These are phyloP conservation scores for Epizoanthus ramosus DNA, from an alignment of 92 coral and sea anemone genomes.

Conservation along the genomic window DNA sequence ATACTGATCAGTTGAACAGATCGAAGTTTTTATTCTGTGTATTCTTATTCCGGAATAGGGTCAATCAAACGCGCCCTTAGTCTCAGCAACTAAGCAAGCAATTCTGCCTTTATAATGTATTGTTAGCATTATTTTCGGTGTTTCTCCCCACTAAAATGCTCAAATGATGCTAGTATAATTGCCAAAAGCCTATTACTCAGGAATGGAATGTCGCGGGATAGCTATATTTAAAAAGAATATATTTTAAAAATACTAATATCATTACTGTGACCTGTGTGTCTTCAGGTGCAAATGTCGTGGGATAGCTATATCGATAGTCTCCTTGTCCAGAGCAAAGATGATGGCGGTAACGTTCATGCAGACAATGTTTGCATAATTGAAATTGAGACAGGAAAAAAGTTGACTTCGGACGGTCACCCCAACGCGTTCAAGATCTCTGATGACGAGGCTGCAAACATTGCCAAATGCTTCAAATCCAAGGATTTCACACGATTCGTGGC, in stretches of 20 bases:
- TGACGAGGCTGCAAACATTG: conserved; percentile 58
- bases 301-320: conserved; percentile 72
- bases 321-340: conserved; percentile 64
- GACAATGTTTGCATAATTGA: conserved; percentile 76
- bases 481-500: conserved; percentile 55
- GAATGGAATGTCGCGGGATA: no score
- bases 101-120: no score
- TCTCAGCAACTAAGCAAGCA: no score
- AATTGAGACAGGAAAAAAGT: conserved; percentile 64
- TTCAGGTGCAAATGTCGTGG: conserved; percentile 64
- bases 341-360: conserved; percentile 48
- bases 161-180: no score
- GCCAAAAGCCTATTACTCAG: no score
- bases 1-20: no score
- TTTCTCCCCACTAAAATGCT: no score
- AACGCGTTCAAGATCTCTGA: conserved; percentile 54
- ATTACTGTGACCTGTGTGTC: background rate
- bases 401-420: conserved; percentile 65
- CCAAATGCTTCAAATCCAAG: conserved; percentile 58
- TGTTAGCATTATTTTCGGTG: no score
- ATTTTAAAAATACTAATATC: background rate
- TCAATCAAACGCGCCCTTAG: no score
- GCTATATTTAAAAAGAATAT: no score
- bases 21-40: no score
- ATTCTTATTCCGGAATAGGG: no score